These are phyloP conservation scores for Sorex fumeus DNA, from an alignment of 2,113 vertebrate species.

Conservation along the genomic window DNA sequence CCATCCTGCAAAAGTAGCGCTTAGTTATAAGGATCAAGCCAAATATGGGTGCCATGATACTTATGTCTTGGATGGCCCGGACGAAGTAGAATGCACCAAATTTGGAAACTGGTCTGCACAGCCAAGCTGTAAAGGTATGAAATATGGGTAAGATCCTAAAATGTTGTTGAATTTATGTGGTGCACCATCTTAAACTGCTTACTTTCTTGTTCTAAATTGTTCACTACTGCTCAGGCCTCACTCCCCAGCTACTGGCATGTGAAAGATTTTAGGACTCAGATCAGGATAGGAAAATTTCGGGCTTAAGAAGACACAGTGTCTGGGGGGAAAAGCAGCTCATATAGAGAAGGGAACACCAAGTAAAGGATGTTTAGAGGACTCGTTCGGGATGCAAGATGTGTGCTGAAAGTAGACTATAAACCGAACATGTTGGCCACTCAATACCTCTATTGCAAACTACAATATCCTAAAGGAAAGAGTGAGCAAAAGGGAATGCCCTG, in stretches of 20 bases:
- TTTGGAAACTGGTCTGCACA: slow-evolving; percentile 92
- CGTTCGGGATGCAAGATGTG: no score
- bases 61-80: slow-evolving; percentile 90
- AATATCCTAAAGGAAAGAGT: no score
- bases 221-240: background rate
- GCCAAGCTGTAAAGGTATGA: slow-evolving; percentile 93
- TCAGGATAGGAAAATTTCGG: background rate
- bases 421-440: no score
- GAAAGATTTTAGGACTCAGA: background rate
- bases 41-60: slow-evolving; percentile 91
- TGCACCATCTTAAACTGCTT: background rate
- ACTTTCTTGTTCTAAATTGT: background rate
- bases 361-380: no score
- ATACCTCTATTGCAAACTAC: no score
- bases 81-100: slow-evolving; percentile 90
- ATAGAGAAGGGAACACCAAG: no score
- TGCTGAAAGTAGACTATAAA: no score
- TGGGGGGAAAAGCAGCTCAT: no score
- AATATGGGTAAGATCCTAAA: fast-evolving
- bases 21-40: slow-evolving; percentile 92
- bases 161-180: background rate
- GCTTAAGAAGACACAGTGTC: background rate
- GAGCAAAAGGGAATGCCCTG: no score
- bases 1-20: slow-evolving; percentile 88
- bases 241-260: background rate